Conservation (phyloP, 2,113 vertebrate species). For the Shinisaurus crocodilurus region DNA sequence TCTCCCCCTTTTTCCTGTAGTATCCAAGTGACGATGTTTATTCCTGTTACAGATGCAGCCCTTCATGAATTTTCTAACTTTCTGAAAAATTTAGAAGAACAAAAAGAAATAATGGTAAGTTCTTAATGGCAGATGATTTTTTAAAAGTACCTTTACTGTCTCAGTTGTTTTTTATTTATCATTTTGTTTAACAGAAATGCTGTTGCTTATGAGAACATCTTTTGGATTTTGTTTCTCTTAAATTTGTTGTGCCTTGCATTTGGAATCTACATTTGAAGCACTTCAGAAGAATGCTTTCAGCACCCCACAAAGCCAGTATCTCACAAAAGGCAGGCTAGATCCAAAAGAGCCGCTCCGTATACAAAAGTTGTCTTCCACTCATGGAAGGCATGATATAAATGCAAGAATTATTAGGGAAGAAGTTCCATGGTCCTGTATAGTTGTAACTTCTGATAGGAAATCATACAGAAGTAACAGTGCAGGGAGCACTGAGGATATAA, state of each 20-base stretch:
- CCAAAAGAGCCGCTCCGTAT: no score
- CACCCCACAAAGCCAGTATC: no score
- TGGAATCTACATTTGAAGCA: neutral
- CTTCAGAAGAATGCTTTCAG: no score
- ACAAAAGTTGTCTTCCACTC: no score
- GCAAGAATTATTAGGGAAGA: neutral
- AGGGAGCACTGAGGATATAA: neutral
- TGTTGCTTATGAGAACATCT: neutral
- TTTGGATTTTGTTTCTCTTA: neutral
- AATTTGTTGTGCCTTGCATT: neutral
- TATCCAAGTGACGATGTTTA: neutral
- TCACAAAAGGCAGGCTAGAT: no score
- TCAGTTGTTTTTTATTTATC: neutral
- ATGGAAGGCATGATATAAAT: no score
- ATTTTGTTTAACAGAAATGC: neutral
- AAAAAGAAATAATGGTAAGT: slow-evolving; percentile 97
- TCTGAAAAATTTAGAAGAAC: slow-evolving; percentile 93
- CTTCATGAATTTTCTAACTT: slow-evolving; percentile 95
- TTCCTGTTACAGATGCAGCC: slow-evolving; percentile 88
- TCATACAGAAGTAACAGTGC: neutral
- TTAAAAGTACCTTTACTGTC: neutral
- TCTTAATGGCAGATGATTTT: neutral
- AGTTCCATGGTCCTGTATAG: neutral
- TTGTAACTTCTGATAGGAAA: neutral
- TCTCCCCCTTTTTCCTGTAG: neutral